Evolutionary conservation across 2,888 invertebrate genomes (phyloP), one percentile per base, ranked within the genome.

Genomic region (Argynnis bischoffii): DNA sequence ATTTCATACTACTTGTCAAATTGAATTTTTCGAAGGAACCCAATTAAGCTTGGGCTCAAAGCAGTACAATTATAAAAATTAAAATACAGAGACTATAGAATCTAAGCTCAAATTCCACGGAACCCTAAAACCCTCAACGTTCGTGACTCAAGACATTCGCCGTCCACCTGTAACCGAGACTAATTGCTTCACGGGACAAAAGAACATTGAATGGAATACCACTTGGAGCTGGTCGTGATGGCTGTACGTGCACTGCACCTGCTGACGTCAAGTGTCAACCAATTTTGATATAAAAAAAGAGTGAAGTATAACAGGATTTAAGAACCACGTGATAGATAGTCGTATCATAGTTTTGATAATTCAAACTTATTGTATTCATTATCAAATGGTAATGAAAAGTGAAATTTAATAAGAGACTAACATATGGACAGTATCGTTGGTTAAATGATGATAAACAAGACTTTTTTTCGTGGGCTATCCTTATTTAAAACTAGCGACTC

Each of bases 81-180:
- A n/a, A 14, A n/a, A n/a, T n/a, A 15, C n/a, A n/a, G 8, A n/a
- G n/a, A n/a, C 5, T n/a, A 50, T 50, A n/a, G 16, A n/a, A 50
- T 41, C 50, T n/a, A 50, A 50, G 41, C 14, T 55, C 11, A 14
- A 4, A 16, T 31, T 16, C 16, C 15, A 61, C 64, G 68, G 68
- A 61, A n/a, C 56, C 46, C 67, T 50, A 66, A 66, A 61, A 55
- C 48, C 60, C 55, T 55, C 41, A 47, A 48, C 26, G 54, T 57
- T 76, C 77, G 77, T 77, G 77, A 77, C 75, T 74, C 63, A 50
- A 66, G 63, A 53, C 69, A 77, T 79, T 74, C 57, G 55, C 47
- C 81, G 83, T 86, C 81, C 84, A 88, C 90, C 88, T 89, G 90
- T 82, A 79, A 76, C 80, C 88, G 86, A 77, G 80, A 77, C 90